phyloP scores from a whole-genome alignment of 2,797 vertebrate species.

The Carcharodon carcharias region DNA sequence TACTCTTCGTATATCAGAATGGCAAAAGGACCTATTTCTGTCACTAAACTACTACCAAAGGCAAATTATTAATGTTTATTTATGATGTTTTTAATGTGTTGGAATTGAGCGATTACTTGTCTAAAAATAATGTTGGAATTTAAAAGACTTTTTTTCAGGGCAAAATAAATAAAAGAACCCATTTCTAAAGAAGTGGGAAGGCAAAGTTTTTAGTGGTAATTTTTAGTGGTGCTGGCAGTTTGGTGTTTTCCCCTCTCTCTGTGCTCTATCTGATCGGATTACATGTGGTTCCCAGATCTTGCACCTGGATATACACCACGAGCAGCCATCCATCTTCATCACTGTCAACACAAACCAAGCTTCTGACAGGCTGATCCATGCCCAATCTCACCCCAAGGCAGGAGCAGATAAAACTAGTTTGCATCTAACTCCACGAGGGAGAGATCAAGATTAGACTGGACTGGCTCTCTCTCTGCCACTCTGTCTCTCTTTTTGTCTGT shows the following conservation, averaged over 20 bases:
- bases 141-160: background rate
- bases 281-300: conserved; percentile 24
- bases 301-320: conserved; percentile 36
- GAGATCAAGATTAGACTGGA: background rate
- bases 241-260: background rate
- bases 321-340: conserved; percentile 28
- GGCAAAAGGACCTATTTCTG: background rate
- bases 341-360: background rate
- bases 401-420: background rate
- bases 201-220: background rate
- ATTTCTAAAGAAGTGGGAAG: background rate
- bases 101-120: background rate
- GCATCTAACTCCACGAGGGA: background rate
- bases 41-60: background rate
- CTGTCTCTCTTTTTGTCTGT: background rate
- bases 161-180: background rate
- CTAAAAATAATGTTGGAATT: background rate
- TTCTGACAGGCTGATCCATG: background rate
- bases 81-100: background rate
- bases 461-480: too few species aligned
- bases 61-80: background rate
- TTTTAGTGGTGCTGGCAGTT: background rate
- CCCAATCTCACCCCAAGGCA: background rate
- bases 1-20: background rate
- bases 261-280: conserved; percentile 20